phyloP scores from a whole-genome alignment of 1,140 invertebrate species.

The Papilio helenus region DNA sequence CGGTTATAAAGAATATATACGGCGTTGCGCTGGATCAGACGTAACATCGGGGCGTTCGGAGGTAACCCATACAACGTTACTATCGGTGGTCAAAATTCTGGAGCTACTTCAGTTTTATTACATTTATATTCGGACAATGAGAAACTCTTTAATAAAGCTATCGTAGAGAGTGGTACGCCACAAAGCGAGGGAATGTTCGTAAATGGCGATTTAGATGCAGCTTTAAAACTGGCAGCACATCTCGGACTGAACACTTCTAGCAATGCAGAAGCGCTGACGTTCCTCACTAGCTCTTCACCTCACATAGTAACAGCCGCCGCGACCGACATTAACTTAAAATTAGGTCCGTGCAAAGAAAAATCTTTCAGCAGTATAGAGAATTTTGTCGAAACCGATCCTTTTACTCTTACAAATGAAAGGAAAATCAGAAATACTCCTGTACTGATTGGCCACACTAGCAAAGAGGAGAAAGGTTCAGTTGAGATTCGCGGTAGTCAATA shows the following conservation, averaged over 20 bases:
- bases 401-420: constrained; percentile 58
- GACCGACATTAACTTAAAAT: constrained; percentile 55
- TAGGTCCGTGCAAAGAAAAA: constrained; percentile 69
- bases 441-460: constrained; percentile 69
- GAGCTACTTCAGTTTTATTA: constrained; percentile 63
- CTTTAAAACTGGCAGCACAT: constrained; percentile 65
- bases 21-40: constrained; percentile 85
- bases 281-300: constrained; percentile 55
- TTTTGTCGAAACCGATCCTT: constrained; percentile 68
- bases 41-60: constrained; percentile 87
- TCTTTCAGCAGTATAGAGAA: constrained; percentile 72
- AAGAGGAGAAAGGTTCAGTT: constrained; percentile 51
- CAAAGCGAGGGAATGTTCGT: constrained; percentile 65
- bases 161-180: constrained; percentile 71
- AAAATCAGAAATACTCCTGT: constrained; percentile 70
- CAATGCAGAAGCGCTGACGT: constrained; percentile 63
- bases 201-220: constrained; percentile 60
- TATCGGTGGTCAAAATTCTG: constrained; percentile 69
- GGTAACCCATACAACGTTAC: constrained; percentile 86
- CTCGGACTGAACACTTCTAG: constrained; percentile 65
- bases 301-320: constrained; percentile 62
- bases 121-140: constrained; percentile 70
- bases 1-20: constrained; percentile 53
- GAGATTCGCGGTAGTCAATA: constrained; percentile 52
- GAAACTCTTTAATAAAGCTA: constrained; percentile 71